Evolutionary conservation across 1,140 invertebrate genomes (phyloP).

Genomic region (Drosophila saltans): DNA sequence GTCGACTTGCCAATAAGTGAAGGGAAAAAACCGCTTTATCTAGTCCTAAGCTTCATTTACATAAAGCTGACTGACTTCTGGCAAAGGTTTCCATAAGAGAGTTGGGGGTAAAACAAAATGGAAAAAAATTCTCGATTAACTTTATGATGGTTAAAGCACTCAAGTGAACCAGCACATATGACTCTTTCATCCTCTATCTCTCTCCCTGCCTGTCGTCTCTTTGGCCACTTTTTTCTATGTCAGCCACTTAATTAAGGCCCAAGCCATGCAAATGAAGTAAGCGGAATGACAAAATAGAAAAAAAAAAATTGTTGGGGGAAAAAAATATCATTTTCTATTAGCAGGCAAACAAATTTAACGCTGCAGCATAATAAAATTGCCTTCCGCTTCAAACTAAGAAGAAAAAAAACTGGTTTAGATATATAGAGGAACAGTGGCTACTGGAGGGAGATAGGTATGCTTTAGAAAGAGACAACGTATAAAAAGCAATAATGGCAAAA

Average conservation of each 20-base stretch:
- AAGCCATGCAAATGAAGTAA: slow-evolving; percentile 70
- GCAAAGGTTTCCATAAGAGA: slow-evolving; percentile 20
- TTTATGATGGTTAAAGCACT: slow-evolving; percentile 63
- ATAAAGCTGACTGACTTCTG: slow-evolving; percentile 74
- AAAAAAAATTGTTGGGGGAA: not conserved
- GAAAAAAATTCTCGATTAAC: slow-evolving; percentile 73
- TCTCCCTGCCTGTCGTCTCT: not conserved
- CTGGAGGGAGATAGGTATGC: not conserved
- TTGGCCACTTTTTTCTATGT: slow-evolving; percentile 24
- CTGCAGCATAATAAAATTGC: slow-evolving; percentile 74
- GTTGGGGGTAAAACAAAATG: slow-evolving; percentile 17
- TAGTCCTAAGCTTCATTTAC: slow-evolving; percentile 61
- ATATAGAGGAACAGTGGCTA: not conserved
- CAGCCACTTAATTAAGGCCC: slow-evolving; percentile 71
- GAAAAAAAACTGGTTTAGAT: not conserved
- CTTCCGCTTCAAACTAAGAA: slow-evolving; percentile 22
- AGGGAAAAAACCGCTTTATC: slow-evolving; percentile 61
- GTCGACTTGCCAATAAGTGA: slow-evolving; percentile 70
- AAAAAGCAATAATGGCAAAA: slow-evolving; percentile 76
- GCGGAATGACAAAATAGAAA: slow-evolving; percentile 32
- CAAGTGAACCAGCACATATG: slow-evolving; percentile 63
- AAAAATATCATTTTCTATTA: slow-evolving; percentile 74
- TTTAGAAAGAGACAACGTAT: slow-evolving; percentile 57
- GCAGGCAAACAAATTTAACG: slow-evolving; percentile 76
- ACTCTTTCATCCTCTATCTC: slow-evolving; percentile 20